Percentiles rank a stretch among this genome's conserved stretches.
Conservation (phyloP, 2,797 vertebrate genomes). For the Enteromius mattozi region DNA sequence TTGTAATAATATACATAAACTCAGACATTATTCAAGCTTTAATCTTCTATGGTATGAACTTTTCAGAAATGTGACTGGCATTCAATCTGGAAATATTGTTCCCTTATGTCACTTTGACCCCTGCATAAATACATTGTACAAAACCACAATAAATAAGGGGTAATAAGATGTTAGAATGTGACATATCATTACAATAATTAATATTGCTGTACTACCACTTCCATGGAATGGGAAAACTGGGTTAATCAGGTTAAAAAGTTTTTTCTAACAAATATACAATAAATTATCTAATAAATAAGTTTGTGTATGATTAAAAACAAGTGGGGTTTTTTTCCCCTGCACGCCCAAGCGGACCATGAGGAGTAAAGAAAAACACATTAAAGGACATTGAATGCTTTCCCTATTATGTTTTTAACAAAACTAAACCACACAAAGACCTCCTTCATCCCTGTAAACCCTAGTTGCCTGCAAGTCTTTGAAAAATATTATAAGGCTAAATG, state of each 20-base stretch:
- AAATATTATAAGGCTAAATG: neutral
- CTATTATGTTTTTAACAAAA: neutral
- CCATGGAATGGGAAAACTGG: neutral
- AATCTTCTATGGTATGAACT: neutral
- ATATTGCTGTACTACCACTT: neutral
- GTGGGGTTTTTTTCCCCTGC: no score
- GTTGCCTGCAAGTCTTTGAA: neutral
- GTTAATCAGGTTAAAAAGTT: neutral
- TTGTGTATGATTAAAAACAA: neutral
- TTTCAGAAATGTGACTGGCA: neutral
- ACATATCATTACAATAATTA: neutral
- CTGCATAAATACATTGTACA: neutral
- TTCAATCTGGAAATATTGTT: neutral
- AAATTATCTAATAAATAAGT: no score
- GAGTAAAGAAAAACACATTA: neutral
- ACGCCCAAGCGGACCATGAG: neutral
- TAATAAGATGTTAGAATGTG: neutral
- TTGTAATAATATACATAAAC: no score
- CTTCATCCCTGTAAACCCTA: neutral
- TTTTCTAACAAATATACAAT: neutral
- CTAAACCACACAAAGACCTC: neutral
- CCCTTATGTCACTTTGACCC: neutral
- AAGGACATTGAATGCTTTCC: neutral
- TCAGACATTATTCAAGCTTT: neutral
- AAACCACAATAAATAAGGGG: neutral